These are phyloP conservation scores for Cephalopterus ornatus DNA, from an alignment of 2,113 vertebrate species.

Conservation along the genomic window DNA sequence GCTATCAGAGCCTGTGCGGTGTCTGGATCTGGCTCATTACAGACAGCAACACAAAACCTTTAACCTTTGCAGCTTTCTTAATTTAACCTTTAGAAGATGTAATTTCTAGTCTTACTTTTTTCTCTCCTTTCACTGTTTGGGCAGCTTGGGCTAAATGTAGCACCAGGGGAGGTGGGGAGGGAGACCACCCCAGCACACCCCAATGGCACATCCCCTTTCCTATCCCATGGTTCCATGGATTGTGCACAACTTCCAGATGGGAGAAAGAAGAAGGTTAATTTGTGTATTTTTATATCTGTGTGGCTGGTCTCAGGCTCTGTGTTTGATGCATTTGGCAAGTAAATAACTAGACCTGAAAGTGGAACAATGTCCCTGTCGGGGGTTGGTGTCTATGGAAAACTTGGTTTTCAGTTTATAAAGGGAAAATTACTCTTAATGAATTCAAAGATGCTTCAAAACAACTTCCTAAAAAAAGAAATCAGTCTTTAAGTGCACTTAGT, in stretches of 20 bases:
- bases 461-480: conserved; percentile 35
- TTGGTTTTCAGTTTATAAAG: not conserved
- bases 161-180: not conserved
- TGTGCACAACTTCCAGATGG: not conserved
- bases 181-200: not conserved
- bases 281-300: not conserved
- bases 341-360: conserved; percentile 41
- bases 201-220: not conserved
- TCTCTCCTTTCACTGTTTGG: not conserved
- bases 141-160: not conserved
- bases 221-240: not conserved
- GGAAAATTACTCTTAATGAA: conserved; percentile 52
- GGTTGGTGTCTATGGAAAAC: not conserved
- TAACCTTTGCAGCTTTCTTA: not conserved
- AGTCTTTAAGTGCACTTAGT: conserved; percentile 38
- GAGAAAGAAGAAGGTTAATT: not conserved
- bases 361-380: conserved; percentile 41
- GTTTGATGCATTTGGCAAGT: not conserved
- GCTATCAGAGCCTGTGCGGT: not conserved
- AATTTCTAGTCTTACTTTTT: not conserved
- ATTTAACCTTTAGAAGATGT: not conserved
- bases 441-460: conserved; percentile 41
- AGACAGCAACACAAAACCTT: not conserved
- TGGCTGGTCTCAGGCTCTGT: not conserved
- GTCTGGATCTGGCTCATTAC: accelerated